phyloP scores from a whole-genome alignment of 2,113 vertebrate genomes.

The Nesogale talazaci region DNA sequence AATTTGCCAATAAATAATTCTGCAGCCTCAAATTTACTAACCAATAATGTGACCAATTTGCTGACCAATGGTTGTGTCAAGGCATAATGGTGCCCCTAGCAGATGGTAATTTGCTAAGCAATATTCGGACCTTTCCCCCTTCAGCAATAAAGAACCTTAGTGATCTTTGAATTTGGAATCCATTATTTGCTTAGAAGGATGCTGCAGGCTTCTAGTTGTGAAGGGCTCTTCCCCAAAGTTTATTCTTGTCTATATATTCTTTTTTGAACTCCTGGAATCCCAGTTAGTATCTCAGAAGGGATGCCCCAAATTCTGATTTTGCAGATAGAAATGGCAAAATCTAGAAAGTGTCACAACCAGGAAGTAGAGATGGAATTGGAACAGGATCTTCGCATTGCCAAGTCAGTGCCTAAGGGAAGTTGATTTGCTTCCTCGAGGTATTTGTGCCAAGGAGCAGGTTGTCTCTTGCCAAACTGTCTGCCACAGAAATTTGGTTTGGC shows the following conservation, averaged over 20 bases:
- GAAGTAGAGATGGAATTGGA: background rate
- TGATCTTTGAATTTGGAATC: conserved; percentile 79
- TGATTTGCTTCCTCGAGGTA: conserved; percentile 18
- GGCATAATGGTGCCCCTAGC: conserved; percentile 85
- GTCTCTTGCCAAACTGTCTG: conserved; percentile 54
- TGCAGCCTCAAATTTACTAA: conserved; percentile 89
- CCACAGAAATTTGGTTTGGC: background rate
- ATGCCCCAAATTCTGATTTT: background rate
- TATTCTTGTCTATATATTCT: background rate
- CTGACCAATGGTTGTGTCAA: conserved; percentile 88
- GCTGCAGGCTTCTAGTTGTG: background rate
- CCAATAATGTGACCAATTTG: conserved; percentile 88
- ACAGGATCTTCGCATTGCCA: background rate
- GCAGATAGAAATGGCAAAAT: background rate
- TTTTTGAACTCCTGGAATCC: background rate
- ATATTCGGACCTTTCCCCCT: conserved; percentile 81
- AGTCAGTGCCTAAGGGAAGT: background rate
- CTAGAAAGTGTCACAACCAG: background rate
- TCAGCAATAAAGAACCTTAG: conserved; percentile 82
- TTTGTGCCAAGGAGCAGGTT: conserved; percentile 37
- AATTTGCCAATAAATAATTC: conserved; percentile 91
- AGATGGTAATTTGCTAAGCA: conserved; percentile 87
- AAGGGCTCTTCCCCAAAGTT: conserved; percentile 38
- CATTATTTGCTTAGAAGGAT: conserved; percentile 67
- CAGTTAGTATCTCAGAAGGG: background rate